A percentile compares a stretch with the other conserved stretches of the same genome.
Conservation (phyloP, 2,888 invertebrate genomes). For the Catocala nupta region DNA sequence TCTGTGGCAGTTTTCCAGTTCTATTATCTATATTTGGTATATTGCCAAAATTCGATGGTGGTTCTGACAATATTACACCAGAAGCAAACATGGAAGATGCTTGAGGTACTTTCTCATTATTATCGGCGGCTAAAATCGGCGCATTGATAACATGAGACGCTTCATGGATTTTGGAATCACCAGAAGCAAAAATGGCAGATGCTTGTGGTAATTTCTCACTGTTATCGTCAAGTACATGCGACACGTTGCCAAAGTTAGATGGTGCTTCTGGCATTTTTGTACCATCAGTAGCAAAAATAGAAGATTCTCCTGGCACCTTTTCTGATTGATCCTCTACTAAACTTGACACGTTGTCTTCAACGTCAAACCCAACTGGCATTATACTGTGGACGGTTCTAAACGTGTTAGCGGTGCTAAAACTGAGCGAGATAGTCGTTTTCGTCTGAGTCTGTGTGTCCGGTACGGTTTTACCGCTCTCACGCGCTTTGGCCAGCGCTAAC, state of each 20-base stretch:
- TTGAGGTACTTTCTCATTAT: background rate
- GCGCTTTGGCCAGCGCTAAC: constrained; percentile 35
- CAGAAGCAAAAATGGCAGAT: constrained; percentile 4
- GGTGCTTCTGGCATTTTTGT: background rate
- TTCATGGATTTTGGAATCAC: background rate
- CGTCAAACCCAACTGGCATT: constrained; percentile 41
- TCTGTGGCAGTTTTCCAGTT: too few species aligned
- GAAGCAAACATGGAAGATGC: constrained; percentile 4
- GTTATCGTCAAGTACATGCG: too few species aligned
- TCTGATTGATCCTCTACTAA: constrained; percentile 40
- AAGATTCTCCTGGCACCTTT: background rate
- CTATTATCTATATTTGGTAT: too few species aligned
- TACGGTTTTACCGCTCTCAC: constrained; percentile 33
- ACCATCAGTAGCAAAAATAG: background rate
- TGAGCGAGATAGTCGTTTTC: constrained; percentile 22
- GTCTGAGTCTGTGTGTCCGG: constrained; percentile 71
- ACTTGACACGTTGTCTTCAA: constrained; percentile 39
- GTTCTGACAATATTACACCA: background rate
- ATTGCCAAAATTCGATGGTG: too few species aligned
- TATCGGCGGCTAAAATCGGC: too few species aligned
- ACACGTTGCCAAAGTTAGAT: too few species aligned
- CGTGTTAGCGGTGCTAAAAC: constrained; percentile 12
- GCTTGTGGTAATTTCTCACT: background rate
- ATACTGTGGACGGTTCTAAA: constrained; percentile 6
- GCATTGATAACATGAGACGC: too few species aligned